A percentile compares a stretch with the other conserved stretches of the same genome.
These are phyloP conservation scores for Drosophila mettleri DNA, from an alignment of 2,888 invertebrate species.

Conservation along the genomic window DNA sequence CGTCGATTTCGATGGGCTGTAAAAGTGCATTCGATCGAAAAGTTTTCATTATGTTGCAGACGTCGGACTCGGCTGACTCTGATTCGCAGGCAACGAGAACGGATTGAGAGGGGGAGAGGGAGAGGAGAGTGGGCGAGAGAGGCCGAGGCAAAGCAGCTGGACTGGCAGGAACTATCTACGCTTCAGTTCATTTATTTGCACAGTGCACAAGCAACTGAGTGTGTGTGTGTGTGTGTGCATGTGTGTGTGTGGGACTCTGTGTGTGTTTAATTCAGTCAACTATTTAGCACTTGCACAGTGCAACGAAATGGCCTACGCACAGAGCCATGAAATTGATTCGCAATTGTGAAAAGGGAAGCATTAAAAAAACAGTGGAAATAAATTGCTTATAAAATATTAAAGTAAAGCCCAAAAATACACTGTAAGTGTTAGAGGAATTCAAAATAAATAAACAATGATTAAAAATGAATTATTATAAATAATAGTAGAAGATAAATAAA, in stretches of 20 bases:
- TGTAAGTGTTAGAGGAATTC: not conserved
- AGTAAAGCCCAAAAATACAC: not conserved
- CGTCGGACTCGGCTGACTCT: constrained; percentile 25
- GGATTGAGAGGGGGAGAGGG: not conserved
- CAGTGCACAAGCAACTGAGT: constrained; percentile 29
- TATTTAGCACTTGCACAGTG: constrained; percentile 75
- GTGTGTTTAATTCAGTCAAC: constrained; percentile 71
- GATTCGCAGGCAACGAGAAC: constrained; percentile 2
- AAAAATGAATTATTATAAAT: too few species aligned
- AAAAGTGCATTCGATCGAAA: constrained; percentile 78
- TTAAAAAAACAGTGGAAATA: constrained; percentile 13
- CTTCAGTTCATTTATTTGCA: constrained; percentile 75
- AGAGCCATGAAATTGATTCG: constrained; percentile 83
- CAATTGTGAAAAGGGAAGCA: constrained; percentile 32
- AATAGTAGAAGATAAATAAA: too few species aligned
- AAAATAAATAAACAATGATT: not conserved
- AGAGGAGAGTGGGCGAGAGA: not conserved
- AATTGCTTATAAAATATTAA: not conserved
- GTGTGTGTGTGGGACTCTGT: constrained; percentile 19
- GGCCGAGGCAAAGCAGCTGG: constrained; percentile 5
- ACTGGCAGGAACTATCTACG: constrained; percentile 60
- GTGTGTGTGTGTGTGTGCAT: constrained; percentile 13
- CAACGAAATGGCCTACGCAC: constrained; percentile 71
- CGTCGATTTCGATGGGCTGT: constrained; percentile 49
- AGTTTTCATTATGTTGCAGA: constrained; percentile 73